These are phyloP conservation scores for Limnephilus lunatus DNA, from an alignment of 2,888 invertebrate genomes.

Conservation along the genomic window DNA sequence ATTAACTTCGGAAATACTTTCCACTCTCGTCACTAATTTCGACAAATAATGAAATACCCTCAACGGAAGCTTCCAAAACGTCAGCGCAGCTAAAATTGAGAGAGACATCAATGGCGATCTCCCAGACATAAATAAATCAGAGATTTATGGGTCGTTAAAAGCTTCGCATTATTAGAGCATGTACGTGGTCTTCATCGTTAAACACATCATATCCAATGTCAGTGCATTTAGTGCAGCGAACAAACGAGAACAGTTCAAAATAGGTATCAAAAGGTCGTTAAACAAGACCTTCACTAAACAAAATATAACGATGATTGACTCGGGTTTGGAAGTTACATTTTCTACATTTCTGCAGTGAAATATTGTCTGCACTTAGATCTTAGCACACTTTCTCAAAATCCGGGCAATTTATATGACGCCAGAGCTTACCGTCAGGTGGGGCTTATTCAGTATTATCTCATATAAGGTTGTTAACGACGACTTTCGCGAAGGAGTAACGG, in stretches of 20 bases:
- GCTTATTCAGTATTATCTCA: no score
- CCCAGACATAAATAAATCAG: not conserved
- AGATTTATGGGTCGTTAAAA: constrained; percentile 16
- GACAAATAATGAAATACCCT: not conserved
- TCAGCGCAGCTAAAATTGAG: not conserved
- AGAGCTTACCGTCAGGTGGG: not conserved
- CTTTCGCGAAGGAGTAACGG: no score
- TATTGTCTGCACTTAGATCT: not conserved
- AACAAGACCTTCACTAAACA: not conserved
- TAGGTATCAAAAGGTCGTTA: not conserved
- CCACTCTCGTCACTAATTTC: not conserved
- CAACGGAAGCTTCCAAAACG: not conserved
- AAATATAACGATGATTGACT: not conserved
- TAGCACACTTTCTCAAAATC: not conserved
- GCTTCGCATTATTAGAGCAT: constrained; percentile 7
- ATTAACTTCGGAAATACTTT: no score
- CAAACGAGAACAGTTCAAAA: not conserved
- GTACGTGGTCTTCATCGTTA: constrained; percentile 16
- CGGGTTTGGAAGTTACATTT: not conserved
- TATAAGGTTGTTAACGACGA: no score
- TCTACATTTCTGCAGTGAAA: not conserved
- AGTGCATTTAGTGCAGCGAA: constrained; percentile 11
- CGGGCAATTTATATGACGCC: not conserved
- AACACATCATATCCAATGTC: constrained; percentile 27
- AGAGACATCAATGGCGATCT: constrained; percentile 21